These are phyloP conservation scores for Uria aalge DNA, from an alignment of 2,113 vertebrate genomes.

Conservation along the genomic window DNA sequence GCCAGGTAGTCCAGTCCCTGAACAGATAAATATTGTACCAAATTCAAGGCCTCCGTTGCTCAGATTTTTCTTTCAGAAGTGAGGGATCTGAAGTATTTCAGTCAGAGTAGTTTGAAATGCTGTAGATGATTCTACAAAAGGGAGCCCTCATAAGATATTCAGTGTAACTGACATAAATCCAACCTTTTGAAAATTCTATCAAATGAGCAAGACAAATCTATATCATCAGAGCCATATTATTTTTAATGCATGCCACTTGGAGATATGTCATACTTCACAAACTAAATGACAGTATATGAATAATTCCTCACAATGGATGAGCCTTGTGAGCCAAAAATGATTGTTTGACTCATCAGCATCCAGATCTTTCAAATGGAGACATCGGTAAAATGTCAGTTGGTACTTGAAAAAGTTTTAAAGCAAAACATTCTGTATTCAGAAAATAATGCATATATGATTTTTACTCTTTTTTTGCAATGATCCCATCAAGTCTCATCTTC, in stretches of 20 bases:
- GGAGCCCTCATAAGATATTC: not conserved
- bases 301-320: not conserved
- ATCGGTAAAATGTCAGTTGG: not conserved
- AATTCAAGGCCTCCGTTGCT: not conserved
- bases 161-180: not conserved
- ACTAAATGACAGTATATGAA: not conserved
- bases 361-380: not conserved
- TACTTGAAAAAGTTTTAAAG: not conserved
- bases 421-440: not conserved
- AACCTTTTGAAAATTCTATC: not conserved
- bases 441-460: not conserved
- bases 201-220: not conserved
- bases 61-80: not conserved
- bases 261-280: conserved; percentile 11
- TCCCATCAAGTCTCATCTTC: not conserved
- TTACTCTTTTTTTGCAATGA: not conserved
- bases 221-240: not conserved
- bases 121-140: not conserved
- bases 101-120: not conserved
- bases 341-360: not conserved
- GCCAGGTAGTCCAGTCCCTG: not conserved
- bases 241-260: not conserved
- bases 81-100: not conserved
- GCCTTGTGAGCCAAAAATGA: not conserved
- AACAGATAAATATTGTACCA: not conserved